Base-by-base conservation (phyloP, 2,113 vertebrate species). In the Lamprotornis superbus region DNA sequence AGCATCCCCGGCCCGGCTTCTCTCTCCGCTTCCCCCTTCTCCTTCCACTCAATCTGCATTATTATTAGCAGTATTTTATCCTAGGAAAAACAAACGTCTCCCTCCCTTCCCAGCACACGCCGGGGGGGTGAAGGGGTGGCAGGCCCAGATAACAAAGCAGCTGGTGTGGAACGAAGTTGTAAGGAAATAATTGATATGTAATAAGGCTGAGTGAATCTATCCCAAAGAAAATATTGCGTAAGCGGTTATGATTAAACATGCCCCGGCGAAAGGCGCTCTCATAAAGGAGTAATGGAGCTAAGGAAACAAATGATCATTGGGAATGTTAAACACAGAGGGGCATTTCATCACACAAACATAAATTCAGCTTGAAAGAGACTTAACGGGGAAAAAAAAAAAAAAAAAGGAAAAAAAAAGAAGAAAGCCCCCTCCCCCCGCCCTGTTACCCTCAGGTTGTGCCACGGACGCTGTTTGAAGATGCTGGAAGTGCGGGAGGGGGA, bases 221-320 rank as follows among this genome's bases (percentile, higher is more conserved):
- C 95, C 93, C 96, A 97, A 97, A 97, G 95, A 97, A 98, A 98
- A 97, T 96, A 98, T 97, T 96, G 97, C 96, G 87, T 97, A 98
- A 98, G 97, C 97, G 97, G 91, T 59, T 89, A 94, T 97, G 97
- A 98, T 95, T 94, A 96, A 96, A 93, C 95, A 63, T 90, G 94
- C 95, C 96, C 94, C 79, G 92, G 90, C 92, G 87, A 95, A 95
- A 96, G 95, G 95, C 74, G 79, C 90, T 79, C 95, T 93, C 94
- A 96, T 89, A 94, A 94, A 93, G 89, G 86, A 94, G 87, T 94
- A 96, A 96, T 96, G 94, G 91, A 95, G 89, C 95, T 95, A 93
- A 94, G 94, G 94, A 96, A 97, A 96, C 95, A 95, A 94, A 95
- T 95, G 91, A 96, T 97, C 93, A 95, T 97, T 97, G 96, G 90